phyloP scores from a whole-genome alignment of 2,888 invertebrate genomes.

The Leptinotarsa juncta region DNA sequence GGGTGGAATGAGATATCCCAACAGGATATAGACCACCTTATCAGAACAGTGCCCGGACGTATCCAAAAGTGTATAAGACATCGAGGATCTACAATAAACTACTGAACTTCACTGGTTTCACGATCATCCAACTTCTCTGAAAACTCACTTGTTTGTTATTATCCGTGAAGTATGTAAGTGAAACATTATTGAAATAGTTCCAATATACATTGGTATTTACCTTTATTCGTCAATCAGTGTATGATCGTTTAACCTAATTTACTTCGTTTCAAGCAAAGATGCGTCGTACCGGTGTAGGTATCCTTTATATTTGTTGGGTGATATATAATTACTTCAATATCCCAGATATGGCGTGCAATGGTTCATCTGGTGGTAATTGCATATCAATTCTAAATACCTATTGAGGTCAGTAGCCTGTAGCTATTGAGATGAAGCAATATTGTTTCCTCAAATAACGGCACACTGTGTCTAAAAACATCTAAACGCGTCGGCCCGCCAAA shows the following conservation, averaged over 20 bases:
- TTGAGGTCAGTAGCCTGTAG: slow-evolving; percentile 55
- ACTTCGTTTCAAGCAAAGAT: neutral
- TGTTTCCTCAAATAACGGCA: slow-evolving; percentile 60
- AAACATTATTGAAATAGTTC: too few relatives aligned
- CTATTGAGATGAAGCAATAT: slow-evolving; percentile 56
- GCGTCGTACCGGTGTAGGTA: slow-evolving; percentile 24
- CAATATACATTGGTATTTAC: too few relatives aligned
- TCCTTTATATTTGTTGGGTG: slow-evolving; percentile 39
- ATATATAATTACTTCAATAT: slow-evolving; percentile 45
- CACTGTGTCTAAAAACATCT: slow-evolving; percentile 53
- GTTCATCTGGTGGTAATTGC: slow-evolving; percentile 52
- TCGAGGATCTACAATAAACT: too few relatives aligned
- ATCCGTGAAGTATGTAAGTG: too few relatives aligned
- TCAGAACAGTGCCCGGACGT: too few relatives aligned
- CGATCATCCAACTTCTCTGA: too few relatives aligned
- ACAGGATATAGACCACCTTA: too few relatives aligned
- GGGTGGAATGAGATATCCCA: too few relatives aligned
- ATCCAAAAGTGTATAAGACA: too few relatives aligned
- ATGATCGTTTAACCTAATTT: neutral
- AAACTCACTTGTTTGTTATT: too few relatives aligned
- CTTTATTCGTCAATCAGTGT: neutral
- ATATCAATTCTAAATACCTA: slow-evolving; percentile 55
- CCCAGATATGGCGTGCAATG: slow-evolving; percentile 46
- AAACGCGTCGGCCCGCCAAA: slow-evolving; percentile 57
- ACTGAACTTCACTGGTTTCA: too few relatives aligned